Evolutionary conservation across 2,888 invertebrate genomes (phyloP).

Genomic region (Tridacna gigas): DNA sequence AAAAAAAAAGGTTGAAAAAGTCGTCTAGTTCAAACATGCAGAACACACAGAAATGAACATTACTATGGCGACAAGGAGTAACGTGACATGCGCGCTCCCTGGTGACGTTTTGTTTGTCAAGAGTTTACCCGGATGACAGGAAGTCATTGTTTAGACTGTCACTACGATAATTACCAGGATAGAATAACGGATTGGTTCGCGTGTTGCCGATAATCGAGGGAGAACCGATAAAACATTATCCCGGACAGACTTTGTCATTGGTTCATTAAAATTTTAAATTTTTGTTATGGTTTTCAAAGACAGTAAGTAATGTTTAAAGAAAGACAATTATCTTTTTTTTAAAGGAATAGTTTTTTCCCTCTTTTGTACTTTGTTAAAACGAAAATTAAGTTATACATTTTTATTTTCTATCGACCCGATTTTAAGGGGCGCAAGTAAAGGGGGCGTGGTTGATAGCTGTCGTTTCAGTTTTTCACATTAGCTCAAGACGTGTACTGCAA

Average conservation of each 20-base stretch:
- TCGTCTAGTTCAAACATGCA: background rate
- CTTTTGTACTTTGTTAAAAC: too few relatives aligned
- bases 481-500: too few relatives aligned
- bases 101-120: constrained; percentile 45
- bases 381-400: too few relatives aligned
- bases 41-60: background rate
- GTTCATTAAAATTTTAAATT: constrained; percentile 24
- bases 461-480: too few relatives aligned
- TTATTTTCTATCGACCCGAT: too few relatives aligned
- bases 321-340: background rate
- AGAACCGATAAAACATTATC: constrained; percentile 15
- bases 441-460: too few relatives aligned
- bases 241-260: constrained; percentile 7
- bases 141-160: constrained; percentile 55
- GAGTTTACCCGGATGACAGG: constrained; percentile 50
- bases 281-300: background rate
- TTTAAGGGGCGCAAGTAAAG: too few relatives aligned
- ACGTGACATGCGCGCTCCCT: constrained; percentile 40
- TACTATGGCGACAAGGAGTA: background rate
- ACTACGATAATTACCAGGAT: constrained; percentile 35
- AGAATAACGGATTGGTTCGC: constrained; percentile 44
- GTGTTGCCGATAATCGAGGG: constrained; percentile 33
- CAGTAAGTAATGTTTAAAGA: constrained; percentile 9
- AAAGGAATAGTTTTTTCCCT: too few relatives aligned
- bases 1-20: too few relatives aligned